Evolutionary conservation across 2,113 vertebrate genomes (phyloP).

Genomic region (Calyptommatus sinebrachiatus): DNA sequence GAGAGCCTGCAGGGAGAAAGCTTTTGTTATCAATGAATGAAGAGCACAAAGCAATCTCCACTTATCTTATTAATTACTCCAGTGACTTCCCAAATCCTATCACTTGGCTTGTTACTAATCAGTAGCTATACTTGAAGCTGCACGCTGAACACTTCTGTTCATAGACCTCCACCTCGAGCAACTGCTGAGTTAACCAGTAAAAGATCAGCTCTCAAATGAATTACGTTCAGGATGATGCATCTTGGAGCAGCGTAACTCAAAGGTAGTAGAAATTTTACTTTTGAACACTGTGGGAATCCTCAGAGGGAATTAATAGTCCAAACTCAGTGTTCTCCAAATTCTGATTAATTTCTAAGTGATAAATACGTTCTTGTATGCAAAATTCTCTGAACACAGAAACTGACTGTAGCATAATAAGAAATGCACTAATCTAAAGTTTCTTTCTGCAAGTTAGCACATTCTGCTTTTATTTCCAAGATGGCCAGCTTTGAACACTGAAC

Average conservation of each 20-base stretch:
- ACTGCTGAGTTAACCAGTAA: constrained; percentile 27
- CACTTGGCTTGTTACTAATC: constrained; percentile 62
- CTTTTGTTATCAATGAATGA: constrained; percentile 60
- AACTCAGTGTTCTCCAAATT: no score
- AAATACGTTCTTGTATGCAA: neutral
- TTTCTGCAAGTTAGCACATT: neutral
- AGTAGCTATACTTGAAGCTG: constrained; percentile 48
- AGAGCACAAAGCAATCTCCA: constrained; percentile 62
- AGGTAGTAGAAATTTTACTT: neutral
- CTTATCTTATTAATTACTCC: constrained; percentile 70
- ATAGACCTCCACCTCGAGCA: constrained; percentile 46
- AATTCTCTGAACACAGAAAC: neutral
- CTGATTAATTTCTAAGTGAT: neutral
- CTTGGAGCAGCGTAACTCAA: neutral
- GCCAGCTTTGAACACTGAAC: neutral
- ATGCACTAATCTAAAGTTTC: neutral
- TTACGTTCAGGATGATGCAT: neutral
- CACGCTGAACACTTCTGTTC: constrained; percentile 50
- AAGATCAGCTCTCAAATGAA: constrained; percentile 16
- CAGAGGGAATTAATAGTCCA: no score
- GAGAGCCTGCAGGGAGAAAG: constrained; percentile 58
- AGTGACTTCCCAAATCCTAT: constrained; percentile 64
- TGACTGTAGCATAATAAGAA: neutral
- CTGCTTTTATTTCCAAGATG: neutral
- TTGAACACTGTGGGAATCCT: no score